Evolutionary conservation across 2,888 invertebrate species (phyloP).

Genomic region (Ptilodon capucinus): DNA sequence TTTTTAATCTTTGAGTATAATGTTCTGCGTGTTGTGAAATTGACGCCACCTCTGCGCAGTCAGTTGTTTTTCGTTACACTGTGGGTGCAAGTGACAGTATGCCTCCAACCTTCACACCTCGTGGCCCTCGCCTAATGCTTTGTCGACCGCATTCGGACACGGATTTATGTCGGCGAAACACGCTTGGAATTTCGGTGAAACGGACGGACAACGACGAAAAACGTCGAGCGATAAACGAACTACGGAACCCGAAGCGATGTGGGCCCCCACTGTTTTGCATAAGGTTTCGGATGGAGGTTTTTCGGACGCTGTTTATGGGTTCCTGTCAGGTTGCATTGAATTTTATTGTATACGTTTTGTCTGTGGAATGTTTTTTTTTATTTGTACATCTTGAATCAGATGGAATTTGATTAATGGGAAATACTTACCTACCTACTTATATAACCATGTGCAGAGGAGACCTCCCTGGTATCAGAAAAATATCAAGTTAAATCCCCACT

Average conservation of each 20-base stretch:
- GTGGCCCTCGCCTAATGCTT: slow-evolving; percentile 19
- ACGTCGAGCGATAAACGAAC: slow-evolving; percentile 38
- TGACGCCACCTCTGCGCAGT: too few relatives aligned
- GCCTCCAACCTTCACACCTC: background rate
- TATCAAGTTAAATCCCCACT: too few relatives aligned
- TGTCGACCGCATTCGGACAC: slow-evolving; percentile 28
- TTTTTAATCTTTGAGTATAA: too few relatives aligned
- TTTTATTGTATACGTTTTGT: slow-evolving; percentile 23
- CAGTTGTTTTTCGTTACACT: too few relatives aligned
- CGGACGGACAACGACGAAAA: slow-evolving; percentile 45
- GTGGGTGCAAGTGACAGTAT: background rate
- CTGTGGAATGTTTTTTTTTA: background rate
- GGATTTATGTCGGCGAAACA: slow-evolving; percentile 47
- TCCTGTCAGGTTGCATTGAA: slow-evolving; percentile 32
- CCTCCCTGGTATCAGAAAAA: too few relatives aligned
- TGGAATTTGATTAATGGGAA: too few relatives aligned
- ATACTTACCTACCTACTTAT: too few relatives aligned
- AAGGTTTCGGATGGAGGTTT: slow-evolving; percentile 21
- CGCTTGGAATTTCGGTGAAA: slow-evolving; percentile 44
- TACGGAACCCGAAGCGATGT: slow-evolving; percentile 16
- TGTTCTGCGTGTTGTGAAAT: too few relatives aligned
- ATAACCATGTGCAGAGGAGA: too few relatives aligned
- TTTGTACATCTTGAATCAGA: too few relatives aligned
- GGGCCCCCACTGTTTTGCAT: slow-evolving; percentile 33
- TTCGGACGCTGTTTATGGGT: slow-evolving; percentile 38